Evolutionary conservation across 1,140 invertebrate genomes (phyloP).

Genomic region (Neodiprion virginianus): DNA sequence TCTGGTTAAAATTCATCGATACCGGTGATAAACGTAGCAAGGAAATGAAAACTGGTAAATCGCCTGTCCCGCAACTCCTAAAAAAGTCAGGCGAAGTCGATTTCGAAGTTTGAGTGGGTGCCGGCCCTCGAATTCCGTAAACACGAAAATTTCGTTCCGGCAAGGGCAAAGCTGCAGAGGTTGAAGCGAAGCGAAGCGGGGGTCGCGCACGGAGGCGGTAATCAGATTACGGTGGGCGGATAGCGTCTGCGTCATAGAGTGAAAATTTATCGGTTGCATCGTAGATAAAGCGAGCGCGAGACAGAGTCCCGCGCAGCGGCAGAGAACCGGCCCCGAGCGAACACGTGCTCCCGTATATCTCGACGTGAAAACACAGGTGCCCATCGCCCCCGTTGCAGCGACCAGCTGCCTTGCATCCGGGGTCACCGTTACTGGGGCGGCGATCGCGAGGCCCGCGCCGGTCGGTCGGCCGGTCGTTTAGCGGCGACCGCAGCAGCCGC

Average conservation of each 20-base stretch:
- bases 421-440: background rate
- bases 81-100: too few species aligned
- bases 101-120: too few species aligned
- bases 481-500: constrained; percentile 1
- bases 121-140: too few species aligned
- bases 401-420: constrained; percentile 5
- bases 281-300: background rate
- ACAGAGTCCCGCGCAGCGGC: background rate
- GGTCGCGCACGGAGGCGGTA: background rate
- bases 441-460: background rate
- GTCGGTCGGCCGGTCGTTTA: constrained; percentile 5
- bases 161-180: too few species aligned
- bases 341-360: background rate
- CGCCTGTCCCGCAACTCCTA: too few species aligned
- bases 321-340: background rate
- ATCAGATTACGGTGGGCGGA: too few species aligned
- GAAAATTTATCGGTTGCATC: background rate
- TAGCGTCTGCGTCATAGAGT: background rate
- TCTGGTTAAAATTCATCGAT: too few species aligned
- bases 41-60: too few species aligned
- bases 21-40: too few species aligned
- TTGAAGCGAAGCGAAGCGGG: background rate
- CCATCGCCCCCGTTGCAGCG: background rate
- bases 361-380: constrained; percentile 11
- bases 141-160: too few species aligned